Evolutionary conservation across 2,888 invertebrate species (phyloP), one percentile per base, ranked within the genome.

Genomic region (Aphrophora alni): DNA sequence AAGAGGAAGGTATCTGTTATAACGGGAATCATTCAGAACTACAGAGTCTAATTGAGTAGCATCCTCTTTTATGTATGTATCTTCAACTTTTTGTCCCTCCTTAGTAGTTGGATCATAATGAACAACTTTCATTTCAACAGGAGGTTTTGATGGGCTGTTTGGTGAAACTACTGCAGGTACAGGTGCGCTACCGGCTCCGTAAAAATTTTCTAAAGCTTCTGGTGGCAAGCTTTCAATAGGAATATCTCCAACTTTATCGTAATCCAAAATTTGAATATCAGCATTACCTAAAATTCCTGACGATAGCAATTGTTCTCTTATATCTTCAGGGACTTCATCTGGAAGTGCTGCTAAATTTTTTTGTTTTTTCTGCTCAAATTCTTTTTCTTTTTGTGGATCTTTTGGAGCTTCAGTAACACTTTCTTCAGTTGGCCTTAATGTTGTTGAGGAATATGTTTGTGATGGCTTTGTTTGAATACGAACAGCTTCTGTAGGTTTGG

Each of bases 241-340:
- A 78, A 95, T 95, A 83, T 95, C 96, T 38, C 96, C 96, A 68
- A 95, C 93, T 90, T 96, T 96, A 86, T 96, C 96, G 85, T 96
- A 96, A 88, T 96, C 96, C 81, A 96, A 89, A 74, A 97, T 92
- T 84, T 96, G 96, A 82, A 97, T 96, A 85, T 96, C 95, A 71
- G 96, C 96, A 86, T 96, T 95, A 84, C 95, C 94, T 79, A 97
- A 89, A 85, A 97, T 96, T 59, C 97, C 97, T 0, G 96, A 96
- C 75, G 94, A 93, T 72, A 96, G 88, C 5, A 97, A 89, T 86
- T 97, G 96, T 87, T 95, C 92, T 68, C 96, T 91, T 72, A 97
- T 90, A 85, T 97, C 96, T 84, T 95, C 96, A 4, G 97, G 97
- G 17, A 85, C 96, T 89, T 97, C 96, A 85, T 95, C 96, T 14